These are phyloP conservation scores for Sitophilus oryzae DNA, from an alignment of 1,140 invertebrate genomes.

Conservation along the genomic window DNA sequence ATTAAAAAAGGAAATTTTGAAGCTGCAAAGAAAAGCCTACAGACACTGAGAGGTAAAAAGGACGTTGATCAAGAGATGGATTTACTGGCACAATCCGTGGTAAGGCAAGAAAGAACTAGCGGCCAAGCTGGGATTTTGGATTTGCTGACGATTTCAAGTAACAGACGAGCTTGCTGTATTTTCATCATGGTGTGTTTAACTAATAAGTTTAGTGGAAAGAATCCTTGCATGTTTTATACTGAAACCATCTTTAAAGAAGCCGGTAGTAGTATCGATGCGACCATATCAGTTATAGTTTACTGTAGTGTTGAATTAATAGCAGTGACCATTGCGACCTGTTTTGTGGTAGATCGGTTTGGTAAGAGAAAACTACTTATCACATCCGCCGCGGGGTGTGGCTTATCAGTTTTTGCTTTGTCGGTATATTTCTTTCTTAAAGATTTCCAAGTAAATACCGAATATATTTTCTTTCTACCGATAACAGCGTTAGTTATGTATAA, in stretches of 20 bases:
- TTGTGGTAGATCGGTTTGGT: slow-evolving; percentile 66
- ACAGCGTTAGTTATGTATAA: slow-evolving; percentile 62
- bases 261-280: slow-evolving; percentile 44
- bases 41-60: slow-evolving; percentile 69
- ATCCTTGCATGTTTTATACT: slow-evolving; percentile 60
- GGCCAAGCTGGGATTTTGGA: slow-evolving; percentile 43
- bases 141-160: slow-evolving; percentile 45
- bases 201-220: slow-evolving; percentile 60
- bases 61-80: slow-evolving; percentile 76
- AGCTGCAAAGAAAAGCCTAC: slow-evolving; percentile 64
- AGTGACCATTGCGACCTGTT: slow-evolving; percentile 60
- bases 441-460: slow-evolving; percentile 33
- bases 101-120: slow-evolving; percentile 36
- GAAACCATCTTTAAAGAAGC: slow-evolving; percentile 51
- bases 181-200: slow-evolving; percentile 53
- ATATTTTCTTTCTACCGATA: slow-evolving; percentile 46
- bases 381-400: slow-evolving; percentile 52
- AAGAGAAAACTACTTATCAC: slow-evolving; percentile 61
- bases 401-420: slow-evolving; percentile 51
- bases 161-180: slow-evolving; percentile 47
- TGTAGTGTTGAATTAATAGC: slow-evolving; percentile 60
- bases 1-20: slow-evolving; percentile 66
- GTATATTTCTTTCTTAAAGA: slow-evolving; percentile 54
- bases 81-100: slow-evolving; percentile 55
- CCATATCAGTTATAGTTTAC: slow-evolving; percentile 48